Base-by-base conservation (phyloP, 2,888 invertebrate genomes). In the Toxonevra muliebris region DNA sequence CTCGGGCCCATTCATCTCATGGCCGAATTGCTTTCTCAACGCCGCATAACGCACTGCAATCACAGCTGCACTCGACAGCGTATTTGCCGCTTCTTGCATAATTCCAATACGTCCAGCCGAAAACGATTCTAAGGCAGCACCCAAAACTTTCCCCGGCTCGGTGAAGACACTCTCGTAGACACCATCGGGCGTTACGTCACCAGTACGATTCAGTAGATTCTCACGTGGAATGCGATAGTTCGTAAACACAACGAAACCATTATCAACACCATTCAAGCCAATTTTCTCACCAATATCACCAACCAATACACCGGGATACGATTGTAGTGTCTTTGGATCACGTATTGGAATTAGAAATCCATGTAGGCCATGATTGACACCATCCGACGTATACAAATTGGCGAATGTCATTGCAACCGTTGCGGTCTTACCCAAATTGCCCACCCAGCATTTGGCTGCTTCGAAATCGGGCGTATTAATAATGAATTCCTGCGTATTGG, bases 371-470 rank as follows among this genome's bases (percentile, higher is more conserved):
- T 96, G 95, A 77, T 89, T 90, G 50, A 88, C 87, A 0, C 91
- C 92, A 82, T 93, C 92, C 0, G 91, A 89, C 0, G 93, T 94
- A 78, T 92, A 90, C 69, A 97, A 88, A 86, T 96, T 96, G 1
- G 97, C 97, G 86, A 96, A 97, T 2, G 96, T 89, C 71, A 96
- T 86, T 0, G 94, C 93, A 79, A 95, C 91, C 0, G 95, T 95
- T 70, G 95, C 93, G 11, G 92, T 93, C 85, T 92, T 91, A 88
- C 94, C 94, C 87, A 95, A 88, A 86, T 96, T 96, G 76, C 98
- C 98, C 78, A 93, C 91, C 97, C 97, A 98, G 86, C 96, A 96
- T 88, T 98, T 98, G 64, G 96, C 95, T 10, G 97, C 95, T 85
- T 97, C 93, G 86, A 97, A 94, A 86, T 96, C 94, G 0, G 98